These are phyloP conservation scores for Lepidurus apus DNA, from an alignment of 1,140 invertebrate genomes.

Conservation along the genomic window DNA sequence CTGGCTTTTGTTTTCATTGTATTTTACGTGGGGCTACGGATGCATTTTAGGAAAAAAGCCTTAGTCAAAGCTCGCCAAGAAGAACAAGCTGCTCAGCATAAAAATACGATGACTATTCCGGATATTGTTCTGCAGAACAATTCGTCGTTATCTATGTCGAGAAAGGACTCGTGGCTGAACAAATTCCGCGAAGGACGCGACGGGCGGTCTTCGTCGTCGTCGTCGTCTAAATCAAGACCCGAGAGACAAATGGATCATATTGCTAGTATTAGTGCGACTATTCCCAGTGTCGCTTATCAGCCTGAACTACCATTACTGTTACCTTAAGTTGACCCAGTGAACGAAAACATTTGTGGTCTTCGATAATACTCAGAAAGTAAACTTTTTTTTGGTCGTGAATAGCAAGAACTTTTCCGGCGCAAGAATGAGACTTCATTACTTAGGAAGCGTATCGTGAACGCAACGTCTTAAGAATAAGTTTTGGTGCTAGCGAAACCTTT, in stretches of 20 bases:
- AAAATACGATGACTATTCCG: background rate
- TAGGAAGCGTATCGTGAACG: too few relatives aligned
- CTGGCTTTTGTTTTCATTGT: slow-evolving; percentile 38
- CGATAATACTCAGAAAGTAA: too few relatives aligned
- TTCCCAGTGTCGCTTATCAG: background rate
- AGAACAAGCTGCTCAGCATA: background rate
- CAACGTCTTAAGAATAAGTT: too few relatives aligned
- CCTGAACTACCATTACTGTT: slow-evolving; percentile 7
- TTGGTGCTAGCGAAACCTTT: too few relatives aligned
- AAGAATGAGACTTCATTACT: too few relatives aligned
- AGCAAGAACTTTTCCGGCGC: too few relatives aligned
- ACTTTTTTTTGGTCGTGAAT: too few relatives aligned
- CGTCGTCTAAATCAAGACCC: background rate
- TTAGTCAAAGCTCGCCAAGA: slow-evolving; percentile 15
- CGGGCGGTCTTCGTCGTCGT: slow-evolving; percentile 2
- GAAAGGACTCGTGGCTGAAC: slow-evolving; percentile 34
- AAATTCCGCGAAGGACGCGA: slow-evolving; percentile 29
- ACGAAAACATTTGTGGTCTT: background rate
- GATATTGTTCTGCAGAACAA: slow-evolving; percentile 7
- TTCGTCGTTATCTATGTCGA: slow-evolving; percentile 19
- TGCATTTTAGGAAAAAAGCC: slow-evolving; percentile 36
- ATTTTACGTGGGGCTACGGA: slow-evolving; percentile 39
- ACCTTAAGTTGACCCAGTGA: background rate
- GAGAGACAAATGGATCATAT: background rate
- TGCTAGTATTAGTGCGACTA: slow-evolving; percentile 29